A percentile compares a stretch with the other conserved stretches of the same genome.
Evolutionary conservation across 2,113 vertebrate genomes (phyloP).

Genomic region (Mesoclemmys tuberculata): DNA sequence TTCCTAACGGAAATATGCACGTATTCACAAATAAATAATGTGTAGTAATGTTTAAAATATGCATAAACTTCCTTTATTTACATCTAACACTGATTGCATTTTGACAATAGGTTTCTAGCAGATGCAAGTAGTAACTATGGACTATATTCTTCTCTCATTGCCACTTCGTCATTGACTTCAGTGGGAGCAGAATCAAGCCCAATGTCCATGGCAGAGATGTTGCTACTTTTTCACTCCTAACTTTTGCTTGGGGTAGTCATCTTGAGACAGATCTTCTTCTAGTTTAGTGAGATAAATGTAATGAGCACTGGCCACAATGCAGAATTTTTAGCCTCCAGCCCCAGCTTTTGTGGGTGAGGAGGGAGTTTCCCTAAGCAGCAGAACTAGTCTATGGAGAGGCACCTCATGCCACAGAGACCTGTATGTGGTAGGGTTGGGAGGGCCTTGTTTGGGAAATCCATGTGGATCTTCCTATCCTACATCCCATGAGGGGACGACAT

Average conservation of each 20-base stretch:
- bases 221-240: not conserved
- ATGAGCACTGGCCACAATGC: not conserved
- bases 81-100: conserved; percentile 51
- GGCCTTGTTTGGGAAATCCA: not conserved
- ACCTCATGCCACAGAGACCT: accelerated
- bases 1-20: conserved; percentile 66
- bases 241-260: not conserved
- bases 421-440: not conserved
- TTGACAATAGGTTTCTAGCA: conserved; percentile 38
- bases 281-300: not conserved
- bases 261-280: not conserved
- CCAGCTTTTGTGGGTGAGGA: not conserved
- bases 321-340: not conserved
- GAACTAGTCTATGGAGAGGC: not conserved
- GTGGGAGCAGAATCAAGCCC: not conserved
- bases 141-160: not conserved
- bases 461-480: not conserved
- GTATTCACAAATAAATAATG: conserved; percentile 50
- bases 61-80: conserved; percentile 73
- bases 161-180: not conserved
- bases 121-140: conserved; percentile 28
- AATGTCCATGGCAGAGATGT: not conserved
- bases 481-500: not conserved
- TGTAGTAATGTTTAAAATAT: conserved; percentile 58
- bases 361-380: not conserved